Evolutionary conservation across 2,888 invertebrate species (phyloP).

Genomic region (Tinea pellionella): DNA sequence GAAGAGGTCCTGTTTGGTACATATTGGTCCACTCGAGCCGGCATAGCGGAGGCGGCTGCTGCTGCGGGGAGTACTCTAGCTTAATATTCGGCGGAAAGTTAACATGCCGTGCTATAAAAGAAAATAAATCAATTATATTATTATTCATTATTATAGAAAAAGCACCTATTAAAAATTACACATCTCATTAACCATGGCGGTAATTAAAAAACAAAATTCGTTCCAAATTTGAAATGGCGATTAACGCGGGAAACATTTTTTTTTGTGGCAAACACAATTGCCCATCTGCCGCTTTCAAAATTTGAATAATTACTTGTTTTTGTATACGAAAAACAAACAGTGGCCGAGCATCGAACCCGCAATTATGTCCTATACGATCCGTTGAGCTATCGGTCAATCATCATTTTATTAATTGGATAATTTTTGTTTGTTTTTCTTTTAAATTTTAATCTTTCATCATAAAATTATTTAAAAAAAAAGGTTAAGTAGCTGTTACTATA

Average conservation of each 20-base stretch:
- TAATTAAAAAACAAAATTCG: background rate
- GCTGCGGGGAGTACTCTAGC: too few relatives aligned
- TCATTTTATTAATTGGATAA: conserved; percentile 9
- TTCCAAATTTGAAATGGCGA: background rate
- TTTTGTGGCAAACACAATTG: background rate
- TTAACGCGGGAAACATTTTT: background rate
- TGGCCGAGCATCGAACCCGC: conserved; percentile 18
- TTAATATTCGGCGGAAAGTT: too few relatives aligned
- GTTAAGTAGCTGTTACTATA: too few relatives aligned
- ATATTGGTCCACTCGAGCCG: too few relatives aligned
- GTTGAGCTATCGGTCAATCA: conserved; percentile 5
- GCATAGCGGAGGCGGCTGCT: too few relatives aligned
- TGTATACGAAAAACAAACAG: conserved; percentile 25
- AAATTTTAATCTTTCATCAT: background rate
- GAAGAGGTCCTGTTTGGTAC: too few relatives aligned
- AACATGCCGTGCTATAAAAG: too few relatives aligned
- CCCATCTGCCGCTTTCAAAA: conserved; percentile 50
- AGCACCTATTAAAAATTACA: background rate
- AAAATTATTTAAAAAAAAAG: too few relatives aligned
- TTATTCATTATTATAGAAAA: background rate
- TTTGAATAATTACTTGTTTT: conserved; percentile 60
- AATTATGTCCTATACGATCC: conserved; percentile 13
- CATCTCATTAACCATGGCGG: background rate
- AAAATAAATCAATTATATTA: too few relatives aligned
- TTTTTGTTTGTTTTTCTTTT: conserved; percentile 4